Conservation (phyloP, 2,888 invertebrate genomes). For the Dolichopus griseipennis region DNA sequence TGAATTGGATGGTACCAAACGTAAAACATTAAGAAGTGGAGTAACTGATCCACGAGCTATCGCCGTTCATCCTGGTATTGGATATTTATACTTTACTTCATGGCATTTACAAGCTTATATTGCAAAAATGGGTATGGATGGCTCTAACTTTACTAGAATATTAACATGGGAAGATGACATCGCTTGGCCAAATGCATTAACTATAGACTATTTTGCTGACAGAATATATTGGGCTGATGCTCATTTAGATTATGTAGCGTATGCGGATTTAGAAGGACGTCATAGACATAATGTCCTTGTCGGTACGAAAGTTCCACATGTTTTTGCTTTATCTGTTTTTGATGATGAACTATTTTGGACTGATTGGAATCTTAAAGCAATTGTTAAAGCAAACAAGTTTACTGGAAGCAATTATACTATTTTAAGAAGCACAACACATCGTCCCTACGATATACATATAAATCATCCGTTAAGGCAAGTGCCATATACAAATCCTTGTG, state of each 20-base stretch:
- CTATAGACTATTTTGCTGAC: conserved; percentile 93
- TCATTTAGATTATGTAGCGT: conserved; percentile 94
- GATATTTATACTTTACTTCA: conserved; percentile 89
- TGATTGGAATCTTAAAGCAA: conserved; percentile 94
- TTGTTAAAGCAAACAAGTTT: conserved; percentile 86
- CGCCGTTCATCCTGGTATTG: conserved; percentile 88
- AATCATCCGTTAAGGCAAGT: conserved; percentile 84
- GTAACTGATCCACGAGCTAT: conserved; percentile 92
- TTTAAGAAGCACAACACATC: conserved; percentile 83
- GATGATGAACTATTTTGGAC: conserved; percentile 94
- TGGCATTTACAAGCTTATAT: conserved; percentile 96
- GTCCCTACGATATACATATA: conserved; percentile 88
- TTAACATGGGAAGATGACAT: conserved; percentile 88
- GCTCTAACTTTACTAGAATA: conserved; percentile 78
- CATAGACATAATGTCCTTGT: conserved; percentile 74
- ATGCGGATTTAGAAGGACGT: conserved; percentile 83
- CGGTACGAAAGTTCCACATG: conserved; percentile 81
- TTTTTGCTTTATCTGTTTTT: conserved; percentile 88
- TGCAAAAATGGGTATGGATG: conserved; percentile 95
- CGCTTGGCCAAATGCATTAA: conserved; percentile 97
- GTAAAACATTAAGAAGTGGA: conserved; percentile 80
- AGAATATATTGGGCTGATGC: conserved; percentile 97
- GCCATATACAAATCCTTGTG: conserved; percentile 83
- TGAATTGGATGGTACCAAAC: conserved; percentile 82
- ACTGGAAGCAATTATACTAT: conserved; percentile 65